These are phyloP conservation scores for Macquaria ambigua DNA, from an alignment of 2,113 vertebrate genomes.

Conservation along the genomic window DNA sequence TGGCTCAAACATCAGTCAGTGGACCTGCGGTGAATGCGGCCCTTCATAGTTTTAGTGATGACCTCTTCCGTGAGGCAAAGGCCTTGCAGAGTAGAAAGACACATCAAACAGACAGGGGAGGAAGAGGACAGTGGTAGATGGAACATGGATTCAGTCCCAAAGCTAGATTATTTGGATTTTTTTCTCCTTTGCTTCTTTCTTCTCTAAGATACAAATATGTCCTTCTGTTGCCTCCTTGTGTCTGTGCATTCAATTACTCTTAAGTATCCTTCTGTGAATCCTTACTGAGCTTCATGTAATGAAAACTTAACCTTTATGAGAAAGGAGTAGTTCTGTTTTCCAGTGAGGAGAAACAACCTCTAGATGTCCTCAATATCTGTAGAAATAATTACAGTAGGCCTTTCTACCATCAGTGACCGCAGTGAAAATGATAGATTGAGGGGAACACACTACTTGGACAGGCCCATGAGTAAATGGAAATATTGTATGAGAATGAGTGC, in stretches of 20 bases:
- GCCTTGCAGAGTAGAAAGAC: slow-evolving; percentile 36
- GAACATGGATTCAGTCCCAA: slow-evolving; percentile 46
- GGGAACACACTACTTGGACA: slow-evolving; percentile 75
- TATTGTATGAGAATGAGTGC: slow-evolving; percentile 76
- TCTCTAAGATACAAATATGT: slow-evolving; percentile 27
- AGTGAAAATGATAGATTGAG: slow-evolving; percentile 82
- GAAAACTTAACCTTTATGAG: slow-evolving; percentile 52
- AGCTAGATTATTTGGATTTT: slow-evolving; percentile 41
- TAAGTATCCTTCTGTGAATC: slow-evolving; percentile 30
- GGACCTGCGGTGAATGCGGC: slow-evolving; percentile 60
- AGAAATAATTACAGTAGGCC: slow-evolving; percentile 77
- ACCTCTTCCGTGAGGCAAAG: slow-evolving; percentile 60
- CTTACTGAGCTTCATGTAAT: slow-evolving; percentile 49
- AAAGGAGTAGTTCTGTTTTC: slow-evolving; percentile 62
- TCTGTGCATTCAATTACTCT: slow-evolving; percentile 45
- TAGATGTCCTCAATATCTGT: slow-evolving; percentile 79
- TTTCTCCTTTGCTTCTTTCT: slow-evolving; percentile 14
- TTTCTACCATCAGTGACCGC: slow-evolving; percentile 72
- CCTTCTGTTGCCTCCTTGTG: slow-evolving; percentile 45
- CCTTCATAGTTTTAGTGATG: slow-evolving; percentile 68
- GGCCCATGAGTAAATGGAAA: slow-evolving; percentile 81
- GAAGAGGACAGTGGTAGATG: slow-evolving; percentile 41
- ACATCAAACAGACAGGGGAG: slow-evolving; percentile 55
- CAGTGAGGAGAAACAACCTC: slow-evolving; percentile 72
- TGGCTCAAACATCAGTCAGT: slow-evolving; percentile 69